These are phyloP conservation scores for Crotalus viridis DNA, from an alignment of 2,113 vertebrate species.

Conservation along the genomic window DNA sequence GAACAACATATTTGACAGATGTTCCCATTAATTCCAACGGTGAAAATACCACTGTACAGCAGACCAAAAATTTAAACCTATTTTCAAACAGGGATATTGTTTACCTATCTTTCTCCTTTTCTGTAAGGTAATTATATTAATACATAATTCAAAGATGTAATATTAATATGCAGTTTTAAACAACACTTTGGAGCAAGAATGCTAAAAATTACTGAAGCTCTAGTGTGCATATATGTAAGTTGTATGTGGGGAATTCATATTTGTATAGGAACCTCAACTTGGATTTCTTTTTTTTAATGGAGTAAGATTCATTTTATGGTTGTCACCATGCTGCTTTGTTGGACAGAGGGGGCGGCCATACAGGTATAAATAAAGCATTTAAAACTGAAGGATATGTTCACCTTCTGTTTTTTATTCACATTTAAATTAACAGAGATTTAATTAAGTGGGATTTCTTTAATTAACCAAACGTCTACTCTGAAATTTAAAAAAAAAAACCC, in stretches of 20 bases:
- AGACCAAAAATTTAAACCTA: neutral
- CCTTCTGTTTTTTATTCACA: neutral
- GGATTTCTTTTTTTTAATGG: neutral
- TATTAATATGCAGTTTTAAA: neutral
- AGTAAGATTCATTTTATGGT: neutral
- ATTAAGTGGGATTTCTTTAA: neutral
- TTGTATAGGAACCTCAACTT: neutral
- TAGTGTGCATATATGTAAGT: neutral
- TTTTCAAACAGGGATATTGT: neutral
- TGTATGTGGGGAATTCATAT: neutral
- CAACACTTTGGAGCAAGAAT: neutral
- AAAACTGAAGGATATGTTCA: too few relatives aligned
- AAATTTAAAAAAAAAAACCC: neutral
- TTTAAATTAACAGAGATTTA: neutral
- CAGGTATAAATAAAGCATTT: neutral
- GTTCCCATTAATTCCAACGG: neutral
- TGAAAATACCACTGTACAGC: neutral
- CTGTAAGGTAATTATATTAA: neutral
- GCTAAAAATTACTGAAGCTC: neutral
- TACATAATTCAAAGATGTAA: neutral
- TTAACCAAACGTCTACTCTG: neutral
- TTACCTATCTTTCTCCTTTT: neutral
- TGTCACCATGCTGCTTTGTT: neutral
- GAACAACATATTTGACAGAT: neutral
- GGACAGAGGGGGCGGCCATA: neutral